These are phyloP conservation scores for Acanthacorydalis orientalis DNA, from an alignment of 2,888 invertebrate species.

Conservation along the genomic window DNA sequence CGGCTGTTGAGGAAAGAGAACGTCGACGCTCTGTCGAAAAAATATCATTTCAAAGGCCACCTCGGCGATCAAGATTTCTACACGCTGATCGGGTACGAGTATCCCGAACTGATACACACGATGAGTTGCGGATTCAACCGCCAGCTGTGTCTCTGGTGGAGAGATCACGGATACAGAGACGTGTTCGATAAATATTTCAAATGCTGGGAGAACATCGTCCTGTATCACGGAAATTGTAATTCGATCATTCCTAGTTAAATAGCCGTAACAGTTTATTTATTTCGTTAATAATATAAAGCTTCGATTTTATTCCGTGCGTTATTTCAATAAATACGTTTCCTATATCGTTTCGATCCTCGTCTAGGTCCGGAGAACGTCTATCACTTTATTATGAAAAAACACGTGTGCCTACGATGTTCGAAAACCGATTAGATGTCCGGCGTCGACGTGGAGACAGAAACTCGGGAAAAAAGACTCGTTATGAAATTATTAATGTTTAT, in stretches of 20 bases:
- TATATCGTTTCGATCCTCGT: too few species aligned
- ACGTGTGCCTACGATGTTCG: too few species aligned
- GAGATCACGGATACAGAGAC: conserved; percentile 51
- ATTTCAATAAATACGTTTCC: too few species aligned
- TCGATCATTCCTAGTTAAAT: conserved; percentile 36
- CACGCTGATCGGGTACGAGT: conserved; percentile 50
- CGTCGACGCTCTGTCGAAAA: conserved; percentile 35
- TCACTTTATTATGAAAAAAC: too few species aligned
- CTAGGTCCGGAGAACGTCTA: too few species aligned
- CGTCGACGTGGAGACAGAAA: too few species aligned
- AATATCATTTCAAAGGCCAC: conserved; percentile 52
- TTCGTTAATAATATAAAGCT: too few species aligned
- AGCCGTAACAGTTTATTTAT: too few species aligned
- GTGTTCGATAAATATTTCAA: conserved; percentile 54
- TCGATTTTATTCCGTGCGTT: too few species aligned
- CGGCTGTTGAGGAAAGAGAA: conserved; percentile 33
- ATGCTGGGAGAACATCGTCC: conserved; percentile 44
- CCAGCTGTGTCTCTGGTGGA: conserved; percentile 71
- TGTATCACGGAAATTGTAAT: conserved; percentile 63
- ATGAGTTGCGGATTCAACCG: conserved; percentile 67
- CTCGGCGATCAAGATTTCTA: conserved; percentile 74
- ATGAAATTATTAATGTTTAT: too few species aligned
- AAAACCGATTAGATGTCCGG: too few species aligned
- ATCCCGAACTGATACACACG: conserved; percentile 51
- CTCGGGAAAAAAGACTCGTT: too few species aligned